A percentile compares a stretch with the other conserved stretches of the same genome.
phyloP scores from a whole-genome alignment of 1,140 invertebrate species.

The Telenomus remus region DNA sequence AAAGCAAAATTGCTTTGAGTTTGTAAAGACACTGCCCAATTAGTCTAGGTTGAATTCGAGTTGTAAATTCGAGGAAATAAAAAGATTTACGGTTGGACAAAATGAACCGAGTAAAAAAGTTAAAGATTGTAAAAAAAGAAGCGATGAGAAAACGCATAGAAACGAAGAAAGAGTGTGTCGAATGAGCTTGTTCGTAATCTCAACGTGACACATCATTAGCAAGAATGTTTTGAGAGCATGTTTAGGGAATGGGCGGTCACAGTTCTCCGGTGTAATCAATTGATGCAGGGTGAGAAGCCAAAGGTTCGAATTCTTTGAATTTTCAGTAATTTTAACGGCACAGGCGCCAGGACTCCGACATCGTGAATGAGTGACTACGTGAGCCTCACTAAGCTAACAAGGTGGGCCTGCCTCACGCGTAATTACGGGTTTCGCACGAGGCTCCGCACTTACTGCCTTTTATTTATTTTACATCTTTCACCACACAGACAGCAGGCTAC shows the following conservation, averaged over 20 bases:
- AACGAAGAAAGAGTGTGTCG: constrained; percentile 42
- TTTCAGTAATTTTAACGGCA: constrained; percentile 75
- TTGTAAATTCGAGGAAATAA: constrained; percentile 8
- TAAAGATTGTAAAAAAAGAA: constrained; percentile 1
- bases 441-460: constrained; percentile 75
- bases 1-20: no score
- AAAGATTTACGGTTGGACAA: constrained; percentile 16
- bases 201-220: constrained; percentile 55
- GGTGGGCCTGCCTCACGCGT: constrained; percentile 75
- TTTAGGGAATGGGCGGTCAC: constrained; percentile 44
- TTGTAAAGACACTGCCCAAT: no score
- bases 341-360: constrained; percentile 71
- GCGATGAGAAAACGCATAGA: constrained; percentile 8
- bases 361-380: constrained; percentile 70
- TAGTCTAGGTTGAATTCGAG: constrained; percentile 22
- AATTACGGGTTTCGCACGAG: constrained; percentile 75
- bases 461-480: constrained; percentile 74
- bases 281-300: constrained; percentile 58
- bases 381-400: constrained; percentile 70
- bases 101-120: constrained; percentile 4
- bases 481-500: constrained; percentile 66
- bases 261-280: constrained; percentile 63
- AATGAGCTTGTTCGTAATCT: constrained; percentile 52
- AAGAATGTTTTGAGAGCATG: constrained; percentile 53
- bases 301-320: constrained; percentile 71